Evolutionary conservation across 2,797 vertebrate genomes (phyloP), one percentile per base, ranked within the genome.

Genomic region (Thripadectes ignobilis): DNA sequence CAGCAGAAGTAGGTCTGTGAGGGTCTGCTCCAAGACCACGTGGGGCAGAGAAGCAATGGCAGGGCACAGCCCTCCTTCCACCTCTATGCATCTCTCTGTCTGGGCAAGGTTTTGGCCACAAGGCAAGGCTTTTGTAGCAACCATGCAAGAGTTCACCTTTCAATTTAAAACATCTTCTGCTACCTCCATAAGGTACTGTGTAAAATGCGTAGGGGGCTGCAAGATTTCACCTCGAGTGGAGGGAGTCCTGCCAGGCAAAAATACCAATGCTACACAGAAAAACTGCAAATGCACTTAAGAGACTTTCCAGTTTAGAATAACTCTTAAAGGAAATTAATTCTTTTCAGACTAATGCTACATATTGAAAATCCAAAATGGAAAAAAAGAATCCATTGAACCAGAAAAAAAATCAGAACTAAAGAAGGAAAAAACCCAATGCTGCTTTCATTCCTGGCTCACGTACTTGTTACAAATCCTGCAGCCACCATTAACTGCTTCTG

Each of bases 301-400:
- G 78, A 55, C 76, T 87, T 88, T 91, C 43, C 69, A 85, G 38
- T 85, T 92, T n/a, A 80, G 61, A 89, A 5, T 58, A 94, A 72
- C 49, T 82, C 41, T 59, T 68, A 75, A 65, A 96, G 82, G 43
- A 93, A 92, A 95, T 84, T 36, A 84, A 49, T 87, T 93, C 48
- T 66, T 55, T 88, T 83, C 54, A 95, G n/a, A 30, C 36, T 71
- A 91, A 89, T n/a, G 77, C 68, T 79, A 52, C 5, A 30, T 71
- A 77, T 41, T 88, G 81, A 93, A 96, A 85, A 88, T 66, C 89
- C 68, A 88, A 95, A 94, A 15, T 55, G 46, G 65, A 66, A 85
- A 93, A 81, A 83, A 89, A 89, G 84, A 96, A 96, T 30, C 23
- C 23, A 94, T 39, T 30, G 73, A 94, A 86, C 43, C 49, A 93